Conservation (phyloP, 1,140 invertebrate species). For the Meloidogyne hapla region DNA sequence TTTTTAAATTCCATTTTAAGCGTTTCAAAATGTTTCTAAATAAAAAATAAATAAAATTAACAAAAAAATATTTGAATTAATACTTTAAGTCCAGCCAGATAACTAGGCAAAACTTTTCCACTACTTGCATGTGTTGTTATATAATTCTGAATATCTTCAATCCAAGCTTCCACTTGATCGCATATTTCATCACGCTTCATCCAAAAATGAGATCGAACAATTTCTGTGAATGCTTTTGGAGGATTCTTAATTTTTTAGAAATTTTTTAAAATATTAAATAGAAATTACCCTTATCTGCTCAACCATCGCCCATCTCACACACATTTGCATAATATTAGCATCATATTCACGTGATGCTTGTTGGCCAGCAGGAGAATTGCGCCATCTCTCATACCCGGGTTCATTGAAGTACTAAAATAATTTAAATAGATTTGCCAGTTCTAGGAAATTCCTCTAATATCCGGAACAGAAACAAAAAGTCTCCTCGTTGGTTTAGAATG, state of each 20-base stretch:
- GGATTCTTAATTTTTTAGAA: constrained; percentile 27
- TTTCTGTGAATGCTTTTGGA: constrained; percentile 68
- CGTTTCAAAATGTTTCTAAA: constrained; percentile 24
- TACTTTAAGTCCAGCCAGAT: constrained; percentile 35
- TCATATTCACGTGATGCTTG: constrained; percentile 79
- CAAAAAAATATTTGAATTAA: neutral
- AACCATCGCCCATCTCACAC: constrained; percentile 91
- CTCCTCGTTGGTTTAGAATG: too few species aligned
- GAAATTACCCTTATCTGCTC: constrained; percentile 67
- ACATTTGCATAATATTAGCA: constrained; percentile 89
- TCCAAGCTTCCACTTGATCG: constrained; percentile 81
- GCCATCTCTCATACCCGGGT: constrained; percentile 78
- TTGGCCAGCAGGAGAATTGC: constrained; percentile 58
- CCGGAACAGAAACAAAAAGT: too few species aligned
- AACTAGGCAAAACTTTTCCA: constrained; percentile 26
- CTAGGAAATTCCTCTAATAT: too few species aligned
- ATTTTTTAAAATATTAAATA: constrained; percentile 3
- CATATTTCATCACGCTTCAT: constrained; percentile 86
- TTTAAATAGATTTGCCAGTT: too few species aligned
- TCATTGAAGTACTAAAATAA: constrained; percentile 85
- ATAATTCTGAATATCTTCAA: constrained; percentile 29
- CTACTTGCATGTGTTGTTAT: constrained; percentile 6
- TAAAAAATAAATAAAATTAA: neutral
- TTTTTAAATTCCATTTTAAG: constrained; percentile 12
- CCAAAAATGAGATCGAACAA: constrained; percentile 90